phyloP scores from a whole-genome alignment of 2,113 vertebrate species.

The Climacteris rufus region DNA sequence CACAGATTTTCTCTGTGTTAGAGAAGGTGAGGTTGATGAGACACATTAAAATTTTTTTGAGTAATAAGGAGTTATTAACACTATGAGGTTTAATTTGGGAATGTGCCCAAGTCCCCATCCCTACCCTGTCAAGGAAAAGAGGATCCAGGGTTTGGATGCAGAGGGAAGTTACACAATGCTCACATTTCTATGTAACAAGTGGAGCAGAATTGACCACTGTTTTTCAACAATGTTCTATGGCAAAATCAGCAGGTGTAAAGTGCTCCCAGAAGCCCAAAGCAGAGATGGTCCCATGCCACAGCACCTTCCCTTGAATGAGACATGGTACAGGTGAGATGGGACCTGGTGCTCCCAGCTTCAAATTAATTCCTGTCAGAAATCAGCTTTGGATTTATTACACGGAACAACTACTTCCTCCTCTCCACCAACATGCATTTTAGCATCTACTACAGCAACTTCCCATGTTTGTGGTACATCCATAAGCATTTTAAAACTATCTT shows the following conservation, averaged over 20 bases:
- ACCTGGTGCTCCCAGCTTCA: background rate
- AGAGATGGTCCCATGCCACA: background rate
- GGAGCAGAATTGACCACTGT: rapidly evolving
- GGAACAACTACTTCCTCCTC: background rate
- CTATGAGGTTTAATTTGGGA: background rate
- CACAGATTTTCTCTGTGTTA: background rate
- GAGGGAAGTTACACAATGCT: background rate
- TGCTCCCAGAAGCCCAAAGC: background rate
- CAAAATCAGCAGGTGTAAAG: background rate
- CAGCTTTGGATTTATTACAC: background rate
- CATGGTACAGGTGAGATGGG: rapidly evolving
- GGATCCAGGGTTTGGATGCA: background rate
- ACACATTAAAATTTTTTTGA: background rate
- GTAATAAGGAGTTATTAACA: background rate
- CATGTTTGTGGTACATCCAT: background rate
- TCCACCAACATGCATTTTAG: background rate
- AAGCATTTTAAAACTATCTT: background rate
- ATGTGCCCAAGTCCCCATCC: background rate
- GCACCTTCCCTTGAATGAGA: background rate
- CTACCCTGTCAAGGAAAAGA: background rate
- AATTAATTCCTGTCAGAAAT: background rate
- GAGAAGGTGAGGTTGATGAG: background rate
- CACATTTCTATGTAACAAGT: rapidly evolving
- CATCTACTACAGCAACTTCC: background rate
- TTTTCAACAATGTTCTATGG: background rate